Percentiles rank a stretch among this genome's conserved stretches.
These are phyloP conservation scores for Campopleginae sp. DNA, from an alignment of 2,888 invertebrate species.

Conservation along the genomic window DNA sequence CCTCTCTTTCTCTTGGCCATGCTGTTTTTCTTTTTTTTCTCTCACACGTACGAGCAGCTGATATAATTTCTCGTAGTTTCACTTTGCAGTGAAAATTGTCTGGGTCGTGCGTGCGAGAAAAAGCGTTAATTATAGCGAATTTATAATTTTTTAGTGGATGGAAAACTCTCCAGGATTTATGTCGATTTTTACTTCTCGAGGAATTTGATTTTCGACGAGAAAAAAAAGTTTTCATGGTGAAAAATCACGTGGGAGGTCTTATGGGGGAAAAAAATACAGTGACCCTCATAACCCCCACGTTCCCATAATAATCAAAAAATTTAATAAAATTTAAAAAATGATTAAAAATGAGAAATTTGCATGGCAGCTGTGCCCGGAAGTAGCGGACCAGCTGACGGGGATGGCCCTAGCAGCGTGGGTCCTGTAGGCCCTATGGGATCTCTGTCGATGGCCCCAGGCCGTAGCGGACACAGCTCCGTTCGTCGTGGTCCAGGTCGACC, in stretches of 20 bases:
- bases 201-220: no score
- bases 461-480: constrained; percentile 73
- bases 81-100: constrained; percentile 57
- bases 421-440: constrained; percentile 76
- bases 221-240: no score
- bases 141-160: neutral
- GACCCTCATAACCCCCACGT: no score
- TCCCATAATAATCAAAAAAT: neutral
- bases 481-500: constrained; percentile 90
- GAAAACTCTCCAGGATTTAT: neutral
- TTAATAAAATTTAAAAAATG: neutral
- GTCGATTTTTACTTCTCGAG: neutral
- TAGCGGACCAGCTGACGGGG: constrained; percentile 76
- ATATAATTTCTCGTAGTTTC: constrained; percentile 58
- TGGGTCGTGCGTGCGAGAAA: neutral
- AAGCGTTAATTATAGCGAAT: neutral
- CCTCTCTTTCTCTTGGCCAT: neutral
- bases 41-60: constrained; percentile 45
- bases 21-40: constrained; percentile 2
- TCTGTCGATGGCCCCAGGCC: constrained; percentile 71
- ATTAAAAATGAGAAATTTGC: neutral
- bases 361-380: constrained; percentile 69
- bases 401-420: constrained; percentile 78
- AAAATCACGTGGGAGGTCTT: no score
- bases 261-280: no score